Conservation (phyloP, 2,888 invertebrate species). For the Synergus gifuensis region DNA sequence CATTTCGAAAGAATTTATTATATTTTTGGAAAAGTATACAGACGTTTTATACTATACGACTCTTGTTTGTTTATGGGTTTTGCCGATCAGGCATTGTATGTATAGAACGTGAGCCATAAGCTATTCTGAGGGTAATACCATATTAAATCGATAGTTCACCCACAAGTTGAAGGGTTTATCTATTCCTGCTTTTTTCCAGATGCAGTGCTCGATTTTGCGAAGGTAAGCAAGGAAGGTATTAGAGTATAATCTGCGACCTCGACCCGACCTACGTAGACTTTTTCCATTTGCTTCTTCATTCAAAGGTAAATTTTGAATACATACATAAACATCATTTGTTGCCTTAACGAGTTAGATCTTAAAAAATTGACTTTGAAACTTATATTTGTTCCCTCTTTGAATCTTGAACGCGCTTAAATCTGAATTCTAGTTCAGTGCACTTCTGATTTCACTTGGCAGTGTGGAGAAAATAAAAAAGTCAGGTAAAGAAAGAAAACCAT, state of each 20-base stretch:
- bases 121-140: conserved; percentile 50
- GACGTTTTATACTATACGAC: not conserved
- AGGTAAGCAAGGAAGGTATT: not conserved
- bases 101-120: conserved; percentile 46
- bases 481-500: conserved; percentile 54
- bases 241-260: not conserved
- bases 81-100: not conserved
- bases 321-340: not conserved
- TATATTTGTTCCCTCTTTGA: not conserved
- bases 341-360: not conserved
- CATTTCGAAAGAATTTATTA: not conserved
- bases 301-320: not conserved
- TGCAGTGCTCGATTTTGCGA: not conserved
- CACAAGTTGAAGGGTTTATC: not conserved
- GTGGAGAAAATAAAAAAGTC: conserved; percentile 49
- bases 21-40: conserved; percentile 1
- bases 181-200: not conserved
- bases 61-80: conserved; percentile 8
- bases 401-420: conserved; percentile 9
- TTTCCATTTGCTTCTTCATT: not conserved
- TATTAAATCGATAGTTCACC: conserved; percentile 50
- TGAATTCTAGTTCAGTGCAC: conserved; percentile 2
- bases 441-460: conserved; percentile 38
- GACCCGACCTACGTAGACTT: not conserved
- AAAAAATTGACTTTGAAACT: not conserved